phyloP scores from a whole-genome alignment of 2,888 invertebrate genomes.

The Acanthosepion pharaonis region DNA sequence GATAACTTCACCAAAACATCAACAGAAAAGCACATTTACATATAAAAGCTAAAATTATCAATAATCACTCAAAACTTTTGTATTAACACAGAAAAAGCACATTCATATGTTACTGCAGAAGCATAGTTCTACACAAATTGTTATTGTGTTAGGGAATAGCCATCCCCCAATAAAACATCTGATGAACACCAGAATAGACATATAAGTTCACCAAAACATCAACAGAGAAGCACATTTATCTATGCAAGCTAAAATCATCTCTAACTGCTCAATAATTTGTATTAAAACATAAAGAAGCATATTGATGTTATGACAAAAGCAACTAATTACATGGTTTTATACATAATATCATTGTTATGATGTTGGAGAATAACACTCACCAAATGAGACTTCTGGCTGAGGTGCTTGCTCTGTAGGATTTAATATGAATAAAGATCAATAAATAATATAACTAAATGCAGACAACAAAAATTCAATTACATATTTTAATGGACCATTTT shows the following conservation, averaged over 20 bases:
- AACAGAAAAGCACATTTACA: too few species aligned
- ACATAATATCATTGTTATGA: not conserved
- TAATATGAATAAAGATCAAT: not conserved
- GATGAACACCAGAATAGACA: too few species aligned
- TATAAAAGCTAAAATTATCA: too few species aligned
- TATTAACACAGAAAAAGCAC: not conserved
- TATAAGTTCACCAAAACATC: too few species aligned
- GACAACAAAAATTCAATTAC: not conserved
- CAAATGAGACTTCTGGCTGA: not conserved
- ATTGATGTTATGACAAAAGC: not conserved
- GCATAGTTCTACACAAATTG: too few species aligned
- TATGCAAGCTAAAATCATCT: too few species aligned
- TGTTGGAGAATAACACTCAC: conserved; percentile 15
- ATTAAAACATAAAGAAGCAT: not conserved
- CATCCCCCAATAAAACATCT: too few species aligned
- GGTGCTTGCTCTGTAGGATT: not conserved
- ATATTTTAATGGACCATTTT: not conserved
- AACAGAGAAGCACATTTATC: not conserved
- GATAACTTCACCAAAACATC: too few species aligned
- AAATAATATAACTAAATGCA: not conserved
- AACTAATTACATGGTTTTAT: not conserved
- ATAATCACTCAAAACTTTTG: too few species aligned
- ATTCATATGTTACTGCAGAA: not conserved
- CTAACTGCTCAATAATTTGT: too few species aligned
- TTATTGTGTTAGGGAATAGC: too few species aligned